These are phyloP conservation scores for Caenorhabditis briggsae DNA, from an alignment of 1,140 invertebrate genomes.

Conservation along the genomic window DNA sequence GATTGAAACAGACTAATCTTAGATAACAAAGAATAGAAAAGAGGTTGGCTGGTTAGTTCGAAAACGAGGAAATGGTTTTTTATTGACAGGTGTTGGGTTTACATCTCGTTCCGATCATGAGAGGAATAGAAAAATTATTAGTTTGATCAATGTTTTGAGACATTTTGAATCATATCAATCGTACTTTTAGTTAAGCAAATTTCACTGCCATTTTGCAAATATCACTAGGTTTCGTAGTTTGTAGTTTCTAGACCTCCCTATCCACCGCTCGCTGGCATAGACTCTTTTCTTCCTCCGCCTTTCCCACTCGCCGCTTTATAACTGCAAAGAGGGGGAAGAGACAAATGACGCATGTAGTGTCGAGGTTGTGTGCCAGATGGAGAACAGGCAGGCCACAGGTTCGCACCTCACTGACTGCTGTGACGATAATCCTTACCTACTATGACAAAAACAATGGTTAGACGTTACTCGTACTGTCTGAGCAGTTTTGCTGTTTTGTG, in stretches of 20 bases:
- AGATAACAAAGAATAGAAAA: neutral
- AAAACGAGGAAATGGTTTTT: neutral
- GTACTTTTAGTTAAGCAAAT: neutral
- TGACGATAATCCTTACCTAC: constrained; percentile 51
- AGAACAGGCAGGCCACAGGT: neutral
- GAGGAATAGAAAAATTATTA: neutral
- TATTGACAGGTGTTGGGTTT: neutral
- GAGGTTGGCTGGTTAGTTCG: neutral
- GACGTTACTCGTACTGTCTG: constrained; percentile 54
- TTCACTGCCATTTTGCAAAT: neutral
- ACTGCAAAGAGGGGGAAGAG: neutral
- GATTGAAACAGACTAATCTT: neutral
- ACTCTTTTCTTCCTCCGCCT: neutral
- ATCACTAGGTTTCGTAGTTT: neutral
- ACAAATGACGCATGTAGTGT: neutral
- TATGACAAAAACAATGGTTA: constrained; percentile 46
- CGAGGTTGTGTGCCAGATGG: neutral
- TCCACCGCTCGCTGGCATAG: neutral
- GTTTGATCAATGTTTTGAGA: neutral
- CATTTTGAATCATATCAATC: neutral
- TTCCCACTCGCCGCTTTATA: neutral
- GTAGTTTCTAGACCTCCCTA: neutral
- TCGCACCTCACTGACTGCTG: constrained; percentile 1
- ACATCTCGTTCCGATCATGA: neutral
- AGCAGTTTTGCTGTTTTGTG: constrained; percentile 50